Conservation (phyloP, 2,113 vertebrate genomes). For the Cyprinodon brontotheroides region DNA sequence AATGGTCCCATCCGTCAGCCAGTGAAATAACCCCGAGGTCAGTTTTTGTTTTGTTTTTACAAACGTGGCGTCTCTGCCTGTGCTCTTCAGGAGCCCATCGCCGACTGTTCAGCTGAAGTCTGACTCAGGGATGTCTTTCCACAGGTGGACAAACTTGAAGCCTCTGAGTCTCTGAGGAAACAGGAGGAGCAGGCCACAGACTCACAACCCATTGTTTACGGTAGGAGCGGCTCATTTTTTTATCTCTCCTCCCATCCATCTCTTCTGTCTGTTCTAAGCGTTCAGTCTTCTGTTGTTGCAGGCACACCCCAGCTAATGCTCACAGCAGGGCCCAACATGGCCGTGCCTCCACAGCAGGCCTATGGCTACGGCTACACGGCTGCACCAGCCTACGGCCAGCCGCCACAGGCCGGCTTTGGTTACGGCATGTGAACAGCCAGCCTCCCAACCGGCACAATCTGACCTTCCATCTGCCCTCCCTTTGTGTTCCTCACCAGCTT, state of each 20-base stretch:
- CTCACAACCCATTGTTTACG: constrained; percentile 98
- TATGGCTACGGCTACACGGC: constrained; percentile 94
- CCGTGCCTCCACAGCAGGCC: constrained; percentile 94
- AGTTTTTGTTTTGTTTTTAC: constrained; percentile 62
- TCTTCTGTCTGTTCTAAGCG: neutral
- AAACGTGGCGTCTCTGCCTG: constrained; percentile 51
- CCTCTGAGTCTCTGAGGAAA: constrained; percentile 98
- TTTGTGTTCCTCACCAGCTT: constrained; percentile 90
- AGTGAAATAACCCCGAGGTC: constrained; percentile 78
- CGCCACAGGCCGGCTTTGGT: constrained; percentile 89
- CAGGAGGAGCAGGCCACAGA: constrained; percentile 98
- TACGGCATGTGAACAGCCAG: constrained; percentile 92
- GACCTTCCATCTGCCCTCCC: constrained; percentile 72
- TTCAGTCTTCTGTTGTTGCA: constrained; percentile 60
- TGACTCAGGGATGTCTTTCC: constrained; percentile 33
- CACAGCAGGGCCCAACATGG: constrained; percentile 93
- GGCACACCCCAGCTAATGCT: constrained; percentile 98
- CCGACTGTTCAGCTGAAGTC: neutral
- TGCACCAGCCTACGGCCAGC: constrained; percentile 87
- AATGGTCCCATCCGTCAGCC: constrained; percentile 84
- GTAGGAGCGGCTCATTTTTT: constrained; percentile 71
- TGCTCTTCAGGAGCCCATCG: constrained; percentile 47
- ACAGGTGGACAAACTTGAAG: constrained; percentile 98
- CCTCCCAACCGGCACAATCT: constrained; percentile 47
- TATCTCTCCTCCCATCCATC: neutral